phyloP scores from a whole-genome alignment of 2,113 vertebrate species.

The Lampris megalopsis region DNA sequence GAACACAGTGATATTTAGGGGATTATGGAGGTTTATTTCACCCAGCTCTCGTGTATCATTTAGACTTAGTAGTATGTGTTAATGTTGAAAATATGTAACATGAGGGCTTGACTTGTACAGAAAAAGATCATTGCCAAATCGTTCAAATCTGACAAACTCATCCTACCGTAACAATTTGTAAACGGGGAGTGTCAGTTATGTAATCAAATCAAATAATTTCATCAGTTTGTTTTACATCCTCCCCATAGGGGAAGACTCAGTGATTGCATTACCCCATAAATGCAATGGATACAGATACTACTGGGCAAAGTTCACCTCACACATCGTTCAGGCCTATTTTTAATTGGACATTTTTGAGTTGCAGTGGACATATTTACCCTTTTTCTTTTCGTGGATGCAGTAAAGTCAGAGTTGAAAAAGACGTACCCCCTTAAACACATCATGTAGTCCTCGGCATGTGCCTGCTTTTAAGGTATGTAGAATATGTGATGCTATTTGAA shows the following conservation, averaged over 20 bases:
- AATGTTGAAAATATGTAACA: conserved; percentile 47
- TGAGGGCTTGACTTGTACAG: conserved; percentile 10
- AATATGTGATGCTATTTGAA: not conserved
- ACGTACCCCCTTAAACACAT: too few relatives aligned
- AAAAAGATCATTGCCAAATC: not conserved
- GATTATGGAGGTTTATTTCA: conserved; percentile 51
- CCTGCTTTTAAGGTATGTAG: conserved; percentile 3
- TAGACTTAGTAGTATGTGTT: conserved; percentile 27
- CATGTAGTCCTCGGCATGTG: too few relatives aligned
- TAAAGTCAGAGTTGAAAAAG: too few relatives aligned
- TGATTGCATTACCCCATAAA: not conserved
- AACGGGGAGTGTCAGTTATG: conserved; percentile 17
- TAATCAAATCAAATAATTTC: conserved; percentile 28
- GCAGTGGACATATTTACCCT: too few relatives aligned
- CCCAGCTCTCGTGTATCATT: conserved; percentile 29
- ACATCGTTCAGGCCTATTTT: too few relatives aligned
- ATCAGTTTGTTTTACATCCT: conserved; percentile 6
- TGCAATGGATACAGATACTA: conserved; percentile 1
- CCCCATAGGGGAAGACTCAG: too few relatives aligned
- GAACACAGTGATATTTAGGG: conserved; percentile 48
- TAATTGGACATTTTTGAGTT: too few relatives aligned
- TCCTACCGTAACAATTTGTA: conserved; percentile 3
- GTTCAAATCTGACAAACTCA: not conserved
- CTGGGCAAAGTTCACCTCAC: too few relatives aligned
- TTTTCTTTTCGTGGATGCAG: too few relatives aligned